phyloP scores from a whole-genome alignment of 2,888 invertebrate species.

The Metallyticus violacea region DNA sequence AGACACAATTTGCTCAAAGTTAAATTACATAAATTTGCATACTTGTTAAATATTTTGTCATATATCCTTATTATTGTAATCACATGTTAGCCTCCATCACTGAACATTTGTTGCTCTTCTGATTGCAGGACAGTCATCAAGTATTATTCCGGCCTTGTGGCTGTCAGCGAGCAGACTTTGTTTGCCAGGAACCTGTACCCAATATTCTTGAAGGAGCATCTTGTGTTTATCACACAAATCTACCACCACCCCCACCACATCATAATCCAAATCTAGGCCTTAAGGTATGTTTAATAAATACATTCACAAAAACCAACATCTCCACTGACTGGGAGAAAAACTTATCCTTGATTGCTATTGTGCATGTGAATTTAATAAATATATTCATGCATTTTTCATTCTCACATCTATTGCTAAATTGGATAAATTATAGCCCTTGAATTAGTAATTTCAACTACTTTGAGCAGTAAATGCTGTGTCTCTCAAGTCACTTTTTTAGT shows the following conservation, averaged over 20 bases:
- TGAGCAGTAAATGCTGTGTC: too few species aligned
- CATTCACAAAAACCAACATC: too few species aligned
- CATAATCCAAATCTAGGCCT: background rate
- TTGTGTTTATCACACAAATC: slow-evolving; percentile 61
- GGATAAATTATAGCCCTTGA: too few species aligned
- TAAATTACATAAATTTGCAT: background rate
- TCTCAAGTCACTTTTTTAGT: too few species aligned
- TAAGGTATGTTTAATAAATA: background rate
- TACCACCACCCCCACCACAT: slow-evolving; percentile 14
- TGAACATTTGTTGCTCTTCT: background rate
- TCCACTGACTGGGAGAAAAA: too few species aligned
- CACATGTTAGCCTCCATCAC: too few species aligned
- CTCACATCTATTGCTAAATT: too few species aligned
- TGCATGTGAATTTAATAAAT: too few species aligned
- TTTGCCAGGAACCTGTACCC: slow-evolving; percentile 70
- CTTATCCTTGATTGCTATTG: too few species aligned
- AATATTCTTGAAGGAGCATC: slow-evolving; percentile 63
- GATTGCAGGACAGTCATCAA: slow-evolving; percentile 54
- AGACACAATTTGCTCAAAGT: background rate
- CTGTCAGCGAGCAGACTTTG: slow-evolving; percentile 63
- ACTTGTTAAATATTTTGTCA: background rate
- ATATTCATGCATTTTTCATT: too few species aligned
- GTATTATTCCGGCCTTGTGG: slow-evolving; percentile 78
- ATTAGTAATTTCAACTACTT: too few species aligned
- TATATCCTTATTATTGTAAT: too few species aligned